phyloP scores from a whole-genome alignment of 1,140 invertebrate genomes.

The Aphelinus atriplicis region DNA sequence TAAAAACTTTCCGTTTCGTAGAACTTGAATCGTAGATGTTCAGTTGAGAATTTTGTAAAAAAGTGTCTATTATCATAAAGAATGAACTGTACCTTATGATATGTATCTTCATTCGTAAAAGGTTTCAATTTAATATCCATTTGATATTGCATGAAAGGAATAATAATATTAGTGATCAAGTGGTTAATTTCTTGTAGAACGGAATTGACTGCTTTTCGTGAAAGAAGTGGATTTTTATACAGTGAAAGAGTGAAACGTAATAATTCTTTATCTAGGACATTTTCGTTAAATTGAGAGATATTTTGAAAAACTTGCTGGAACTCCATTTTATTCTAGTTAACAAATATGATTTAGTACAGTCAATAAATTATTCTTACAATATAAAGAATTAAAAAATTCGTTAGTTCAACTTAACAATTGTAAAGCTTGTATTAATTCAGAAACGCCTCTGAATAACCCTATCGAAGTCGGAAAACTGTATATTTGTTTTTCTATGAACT shows the following conservation, averaged over 20 bases:
- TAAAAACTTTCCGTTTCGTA: background rate
- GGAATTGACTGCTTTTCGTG: constrained; percentile 30
- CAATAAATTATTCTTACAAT: too few relatives aligned
- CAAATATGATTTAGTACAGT: too few relatives aligned
- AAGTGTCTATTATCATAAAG: constrained; percentile 18
- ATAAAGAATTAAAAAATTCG: too few relatives aligned
- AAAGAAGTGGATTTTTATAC: constrained; percentile 35
- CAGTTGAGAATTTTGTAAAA: background rate
- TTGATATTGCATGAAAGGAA: constrained; percentile 35
- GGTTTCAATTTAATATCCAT: constrained; percentile 16
- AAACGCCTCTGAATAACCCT: too few relatives aligned
- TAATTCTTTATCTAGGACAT: constrained; percentile 26
- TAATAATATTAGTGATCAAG: constrained; percentile 27
- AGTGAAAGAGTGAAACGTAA: constrained; percentile 31
- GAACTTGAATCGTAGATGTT: background rate
- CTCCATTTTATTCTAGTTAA: too few relatives aligned
- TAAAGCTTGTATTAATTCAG: too few relatives aligned
- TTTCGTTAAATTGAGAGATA: background rate
- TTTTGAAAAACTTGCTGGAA: too few relatives aligned
- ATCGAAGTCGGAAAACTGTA: too few relatives aligned
- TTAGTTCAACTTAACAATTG: too few relatives aligned
- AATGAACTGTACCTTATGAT: constrained; percentile 29
- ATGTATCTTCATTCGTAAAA: background rate
- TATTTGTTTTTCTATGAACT: too few relatives aligned
- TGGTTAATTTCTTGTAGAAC: constrained; percentile 23